phyloP scores from a whole-genome alignment of 1,140 invertebrate genomes.

The Apocrypta bakeri region DNA sequence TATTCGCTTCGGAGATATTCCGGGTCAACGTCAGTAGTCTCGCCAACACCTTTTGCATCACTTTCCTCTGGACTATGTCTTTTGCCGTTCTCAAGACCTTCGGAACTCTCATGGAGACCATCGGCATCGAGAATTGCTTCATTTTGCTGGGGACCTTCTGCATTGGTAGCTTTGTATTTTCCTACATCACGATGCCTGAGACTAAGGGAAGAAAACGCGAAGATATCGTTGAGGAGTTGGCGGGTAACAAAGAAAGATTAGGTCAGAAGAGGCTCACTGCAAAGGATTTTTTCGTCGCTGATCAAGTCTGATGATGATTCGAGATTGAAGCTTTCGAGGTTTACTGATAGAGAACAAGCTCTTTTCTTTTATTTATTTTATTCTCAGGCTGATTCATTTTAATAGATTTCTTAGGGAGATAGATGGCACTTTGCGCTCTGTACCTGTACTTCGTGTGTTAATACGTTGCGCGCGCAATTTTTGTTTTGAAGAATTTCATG shows the following conservation, averaged over 20 bases:
- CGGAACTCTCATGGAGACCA: conserved; percentile 53
- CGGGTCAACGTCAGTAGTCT: conserved; percentile 71
- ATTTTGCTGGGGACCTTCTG: conserved; percentile 60
- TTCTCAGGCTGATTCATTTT: no score
- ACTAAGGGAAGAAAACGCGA: conserved; percentile 79
- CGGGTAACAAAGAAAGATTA: no score
- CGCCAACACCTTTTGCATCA: conserved; percentile 72
- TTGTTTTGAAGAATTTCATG: no score
- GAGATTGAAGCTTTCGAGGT: no score
- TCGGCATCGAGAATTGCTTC: conserved; percentile 68
- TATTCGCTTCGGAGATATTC: conserved; percentile 80
- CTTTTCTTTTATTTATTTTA: no score
- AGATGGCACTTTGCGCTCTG: no score
- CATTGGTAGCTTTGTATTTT: conserved; percentile 56
- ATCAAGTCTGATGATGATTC: conserved; percentile 15
- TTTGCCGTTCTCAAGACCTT: conserved; percentile 77
- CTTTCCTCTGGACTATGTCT: conserved; percentile 73
- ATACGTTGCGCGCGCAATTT: no score
- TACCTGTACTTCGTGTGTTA: no score
- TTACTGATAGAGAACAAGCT: no score
- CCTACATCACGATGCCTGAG: conserved; percentile 77
- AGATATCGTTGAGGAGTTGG: conserved; percentile 73
- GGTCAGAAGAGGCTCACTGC: no score
- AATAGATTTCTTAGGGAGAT: no score
- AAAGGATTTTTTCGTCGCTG: conserved; percentile 47